Conservation (phyloP, 2,888 invertebrate genomes). For the Hyles lineata region DNA sequence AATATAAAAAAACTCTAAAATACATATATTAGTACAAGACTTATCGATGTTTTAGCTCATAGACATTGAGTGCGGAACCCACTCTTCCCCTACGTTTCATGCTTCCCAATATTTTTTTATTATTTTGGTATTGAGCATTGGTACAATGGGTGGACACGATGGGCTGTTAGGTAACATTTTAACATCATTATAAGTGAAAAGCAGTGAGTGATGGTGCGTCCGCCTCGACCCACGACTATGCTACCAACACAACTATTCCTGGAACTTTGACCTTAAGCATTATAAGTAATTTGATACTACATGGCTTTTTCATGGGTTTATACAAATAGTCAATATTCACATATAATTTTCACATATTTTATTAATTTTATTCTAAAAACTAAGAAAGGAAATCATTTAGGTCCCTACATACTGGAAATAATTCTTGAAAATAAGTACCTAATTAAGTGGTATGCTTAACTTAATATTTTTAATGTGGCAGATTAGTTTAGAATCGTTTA, state of each 20-base stretch:
- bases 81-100: slow-evolving; percentile 32
- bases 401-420: too few relatives aligned
- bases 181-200: slow-evolving; percentile 85
- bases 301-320: not conserved
- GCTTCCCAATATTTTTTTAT: slow-evolving; percentile 53
- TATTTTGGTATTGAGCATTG: slow-evolving; percentile 70
- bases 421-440: too few relatives aligned
- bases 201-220: slow-evolving; percentile 74
- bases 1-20: too few relatives aligned
- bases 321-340: too few relatives aligned
- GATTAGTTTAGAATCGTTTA: too few relatives aligned
- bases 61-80: slow-evolving; percentile 27
- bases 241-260: slow-evolving; percentile 34
- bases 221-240: slow-evolving; percentile 29
- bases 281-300: not conserved
- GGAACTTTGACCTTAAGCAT: slow-evolving; percentile 34
- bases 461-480: too few relatives aligned
- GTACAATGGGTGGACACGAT: slow-evolving; percentile 83
- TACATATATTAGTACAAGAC: too few relatives aligned
- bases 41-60: too few relatives aligned
- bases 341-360: too few relatives aligned
- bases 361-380: too few relatives aligned
- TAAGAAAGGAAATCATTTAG: too few relatives aligned
- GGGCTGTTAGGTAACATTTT: slow-evolving; percentile 81
- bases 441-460: too few relatives aligned